phyloP scores from a whole-genome alignment of 2,888 invertebrate species.

The Athrips mouffetella region DNA sequence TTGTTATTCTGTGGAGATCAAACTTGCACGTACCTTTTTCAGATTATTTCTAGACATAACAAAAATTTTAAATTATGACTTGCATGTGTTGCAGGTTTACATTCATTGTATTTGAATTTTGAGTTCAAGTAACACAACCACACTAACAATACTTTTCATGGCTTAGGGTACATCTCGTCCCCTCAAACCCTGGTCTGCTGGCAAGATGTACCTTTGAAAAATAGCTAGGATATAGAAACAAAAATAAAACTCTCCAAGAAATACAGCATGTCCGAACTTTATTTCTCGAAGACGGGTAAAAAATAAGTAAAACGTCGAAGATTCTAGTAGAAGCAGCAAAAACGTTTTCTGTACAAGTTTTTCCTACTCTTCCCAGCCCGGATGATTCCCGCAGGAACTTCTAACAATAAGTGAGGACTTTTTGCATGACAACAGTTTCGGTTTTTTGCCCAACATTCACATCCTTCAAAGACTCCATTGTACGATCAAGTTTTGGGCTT shows the following conservation, averaged over 20 bases:
- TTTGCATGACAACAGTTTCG: conserved; percentile 39
- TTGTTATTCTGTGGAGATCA: too few species aligned
- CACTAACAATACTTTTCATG: too few species aligned
- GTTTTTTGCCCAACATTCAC: conserved; percentile 27
- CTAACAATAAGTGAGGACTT: conserved; percentile 30
- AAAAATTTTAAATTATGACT: too few species aligned
- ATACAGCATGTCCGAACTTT: background rate
- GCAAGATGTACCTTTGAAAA: too few species aligned
- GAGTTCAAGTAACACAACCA: too few species aligned
- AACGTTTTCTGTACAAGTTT: conserved; percentile 24
- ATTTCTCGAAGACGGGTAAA: background rate
- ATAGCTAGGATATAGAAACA: too few species aligned
- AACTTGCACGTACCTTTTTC: too few species aligned
- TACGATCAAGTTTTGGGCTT: conserved; percentile 14
- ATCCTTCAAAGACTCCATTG: conserved; percentile 10
- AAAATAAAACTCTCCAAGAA: background rate
- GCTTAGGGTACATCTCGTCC: too few species aligned
- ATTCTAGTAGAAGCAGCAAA: conserved; percentile 15
- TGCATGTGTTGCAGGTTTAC: too few species aligned
- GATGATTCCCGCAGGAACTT: conserved; percentile 33
- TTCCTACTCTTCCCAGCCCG: conserved; percentile 19
- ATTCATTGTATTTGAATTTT: too few species aligned
- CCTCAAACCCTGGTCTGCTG: too few species aligned
- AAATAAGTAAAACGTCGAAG: background rate
- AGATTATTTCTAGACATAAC: too few species aligned